A percentile compares a stretch with the other conserved stretches of the same genome.
Conservation (phyloP, 1,140 invertebrate genomes). For the Cyclargus thomasi region DNA sequence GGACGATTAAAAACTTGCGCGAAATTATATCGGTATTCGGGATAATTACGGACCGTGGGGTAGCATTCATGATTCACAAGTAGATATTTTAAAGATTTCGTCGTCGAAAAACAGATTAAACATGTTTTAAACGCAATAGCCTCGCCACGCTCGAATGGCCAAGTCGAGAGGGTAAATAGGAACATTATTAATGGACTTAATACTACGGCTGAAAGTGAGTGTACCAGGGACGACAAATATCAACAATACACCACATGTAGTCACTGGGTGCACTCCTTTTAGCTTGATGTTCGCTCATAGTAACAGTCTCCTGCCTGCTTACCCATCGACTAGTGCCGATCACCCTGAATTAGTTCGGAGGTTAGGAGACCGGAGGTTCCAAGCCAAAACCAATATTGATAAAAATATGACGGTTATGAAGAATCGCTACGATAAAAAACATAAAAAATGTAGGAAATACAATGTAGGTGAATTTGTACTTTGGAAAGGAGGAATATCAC, state of each 20-base stretch:
- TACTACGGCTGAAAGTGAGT: constrained; percentile 25
- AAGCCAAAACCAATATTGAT: constrained; percentile 21
- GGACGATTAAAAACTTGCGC: constrained; percentile 30
- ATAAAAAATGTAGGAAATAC: constrained; percentile 26
- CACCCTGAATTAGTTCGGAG: neutral
- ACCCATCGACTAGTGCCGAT: constrained; percentile 10
- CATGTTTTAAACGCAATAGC: constrained; percentile 37
- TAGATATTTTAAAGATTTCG: constrained; percentile 33
- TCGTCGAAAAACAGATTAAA: constrained; percentile 23
- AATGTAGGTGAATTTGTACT: constrained; percentile 25
- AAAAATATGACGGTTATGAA: constrained; percentile 27
- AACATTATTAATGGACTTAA: constrained; percentile 23
- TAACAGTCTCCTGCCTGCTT: constrained; percentile 11
- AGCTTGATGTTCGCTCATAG: constrained; percentile 21
- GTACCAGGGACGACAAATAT: constrained; percentile 25
- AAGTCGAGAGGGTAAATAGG: constrained; percentile 25
- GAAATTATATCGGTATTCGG: constrained; percentile 32
- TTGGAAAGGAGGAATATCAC: constrained; percentile 22
- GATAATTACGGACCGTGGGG: too few species aligned
- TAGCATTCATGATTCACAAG: too few species aligned
- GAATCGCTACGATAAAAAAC: constrained; percentile 20
- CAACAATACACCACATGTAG: constrained; percentile 24
- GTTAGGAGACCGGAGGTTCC: constrained; percentile 9
- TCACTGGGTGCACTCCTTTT: constrained; percentile 18
- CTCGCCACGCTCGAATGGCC: constrained; percentile 31